Conservation (phyloP, 2,888 invertebrate species). For the Hoplodrina blanda region DNA sequence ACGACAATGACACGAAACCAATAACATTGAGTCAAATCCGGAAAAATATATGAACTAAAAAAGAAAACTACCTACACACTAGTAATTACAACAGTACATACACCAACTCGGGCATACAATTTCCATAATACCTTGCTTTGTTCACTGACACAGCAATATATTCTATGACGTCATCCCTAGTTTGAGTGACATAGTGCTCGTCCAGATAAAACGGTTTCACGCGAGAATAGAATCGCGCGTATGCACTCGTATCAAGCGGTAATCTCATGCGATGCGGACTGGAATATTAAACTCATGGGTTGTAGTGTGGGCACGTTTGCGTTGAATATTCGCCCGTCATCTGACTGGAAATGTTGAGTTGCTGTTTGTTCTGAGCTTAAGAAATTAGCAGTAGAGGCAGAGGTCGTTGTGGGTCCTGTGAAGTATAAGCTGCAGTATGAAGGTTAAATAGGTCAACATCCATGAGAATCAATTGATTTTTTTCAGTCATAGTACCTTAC, state of each 20-base stretch:
- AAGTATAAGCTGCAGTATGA: too few species aligned
- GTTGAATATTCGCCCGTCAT: conserved; percentile 23
- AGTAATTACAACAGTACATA: background rate
- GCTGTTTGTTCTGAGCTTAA: conserved; percentile 2
- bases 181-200: conserved; percentile 48
- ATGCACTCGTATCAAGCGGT: conserved; percentile 44
- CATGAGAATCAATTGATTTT: too few species aligned
- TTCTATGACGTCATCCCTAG: conserved; percentile 33
- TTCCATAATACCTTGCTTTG: conserved; percentile 43
- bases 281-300: conserved; percentile 45
- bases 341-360: background rate
- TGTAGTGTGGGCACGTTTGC: conserved; percentile 7
- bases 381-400: background rate
- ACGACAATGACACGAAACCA: too few species aligned
- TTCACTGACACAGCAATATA: conserved; percentile 41
- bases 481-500: too few species aligned
- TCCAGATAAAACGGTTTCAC: conserved; percentile 53
- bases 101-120: conserved; percentile 3
- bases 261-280: conserved; percentile 39
- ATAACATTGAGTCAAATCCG: too few species aligned
- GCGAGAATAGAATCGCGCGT: conserved; percentile 40
- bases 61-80: background rate
- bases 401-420: background rate
- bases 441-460: too few species aligned
- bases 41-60: too few species aligned